Evolutionary conservation across 2,113 vertebrate species (phyloP).

Genomic region (Willisornis vidua): DNA sequence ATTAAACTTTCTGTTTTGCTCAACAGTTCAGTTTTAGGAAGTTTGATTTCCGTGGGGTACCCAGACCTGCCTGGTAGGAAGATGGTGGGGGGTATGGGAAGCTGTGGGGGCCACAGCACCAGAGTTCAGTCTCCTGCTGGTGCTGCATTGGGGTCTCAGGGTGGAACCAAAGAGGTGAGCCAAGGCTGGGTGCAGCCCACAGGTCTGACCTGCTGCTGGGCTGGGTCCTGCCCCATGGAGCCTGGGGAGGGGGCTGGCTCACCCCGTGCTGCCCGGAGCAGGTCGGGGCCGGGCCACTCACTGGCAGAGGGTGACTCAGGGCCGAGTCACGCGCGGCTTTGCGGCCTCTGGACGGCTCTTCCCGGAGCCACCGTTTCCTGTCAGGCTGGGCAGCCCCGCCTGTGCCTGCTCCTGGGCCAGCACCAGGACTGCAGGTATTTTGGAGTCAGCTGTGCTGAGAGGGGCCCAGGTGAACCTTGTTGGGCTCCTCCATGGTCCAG

Average conservation of each 20-base stretch:
- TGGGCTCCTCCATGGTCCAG: accelerated
- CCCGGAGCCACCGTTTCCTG: background rate
- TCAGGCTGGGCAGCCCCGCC: background rate
- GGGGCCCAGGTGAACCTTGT: background rate
- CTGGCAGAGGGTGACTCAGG: constrained; percentile 19
- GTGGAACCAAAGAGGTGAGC: background rate
- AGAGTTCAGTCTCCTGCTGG: accelerated
- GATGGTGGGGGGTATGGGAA: background rate
- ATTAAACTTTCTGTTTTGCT: constrained; percentile 41
- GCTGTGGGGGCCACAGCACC: accelerated
- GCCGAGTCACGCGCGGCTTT: background rate
- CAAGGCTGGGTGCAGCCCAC: background rate
- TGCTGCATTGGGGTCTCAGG: accelerated
- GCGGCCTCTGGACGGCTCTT: background rate
- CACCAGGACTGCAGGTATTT: background rate
- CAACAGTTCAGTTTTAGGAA: background rate
- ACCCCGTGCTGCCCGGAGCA: background rate
- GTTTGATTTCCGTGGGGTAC: background rate
- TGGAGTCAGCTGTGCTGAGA: background rate
- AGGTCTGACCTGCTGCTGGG: background rate
- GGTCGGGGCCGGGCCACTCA: background rate
- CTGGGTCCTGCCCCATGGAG: background rate
- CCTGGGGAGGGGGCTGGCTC: background rate
- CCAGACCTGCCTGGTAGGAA: background rate
- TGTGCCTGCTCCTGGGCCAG: background rate